A percentile compares a stretch with the other conserved stretches of the same genome.
Evolutionary conservation across 2,888 invertebrate genomes (phyloP).

Genomic region (Eupithecia insigniata): DNA sequence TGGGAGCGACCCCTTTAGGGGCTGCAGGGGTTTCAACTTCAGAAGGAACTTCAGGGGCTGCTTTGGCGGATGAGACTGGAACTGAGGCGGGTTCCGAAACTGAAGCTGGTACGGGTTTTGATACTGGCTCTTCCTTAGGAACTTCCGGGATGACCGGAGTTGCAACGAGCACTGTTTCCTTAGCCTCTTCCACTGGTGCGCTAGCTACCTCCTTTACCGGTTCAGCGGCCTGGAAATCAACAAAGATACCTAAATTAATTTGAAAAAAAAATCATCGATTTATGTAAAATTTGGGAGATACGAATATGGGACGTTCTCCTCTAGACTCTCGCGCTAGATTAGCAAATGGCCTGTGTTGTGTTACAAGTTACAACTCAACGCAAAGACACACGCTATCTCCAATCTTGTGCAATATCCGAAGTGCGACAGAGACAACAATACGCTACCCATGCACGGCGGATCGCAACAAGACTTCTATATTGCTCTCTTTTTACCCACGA

Average conservation of each 20-base stretch:
- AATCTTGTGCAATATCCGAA: too few species aligned
- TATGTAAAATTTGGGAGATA: too few species aligned
- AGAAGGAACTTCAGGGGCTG: conserved; percentile 35
- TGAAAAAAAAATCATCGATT: too few species aligned
- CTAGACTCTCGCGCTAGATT: too few species aligned
- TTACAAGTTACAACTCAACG: too few species aligned
- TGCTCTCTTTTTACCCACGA: too few species aligned
- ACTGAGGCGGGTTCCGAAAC: conserved; percentile 40
- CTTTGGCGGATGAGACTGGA: conserved; percentile 25
- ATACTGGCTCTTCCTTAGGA: conserved; percentile 35
- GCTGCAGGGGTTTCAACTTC: conserved; percentile 20
- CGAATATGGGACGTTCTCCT: too few species aligned
- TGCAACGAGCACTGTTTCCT: conserved; percentile 48
- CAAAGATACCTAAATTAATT: not conserved
- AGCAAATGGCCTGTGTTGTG: too few species aligned
- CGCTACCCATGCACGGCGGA: too few species aligned
- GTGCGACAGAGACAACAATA: too few species aligned
- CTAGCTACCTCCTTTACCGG: conserved; percentile 37
- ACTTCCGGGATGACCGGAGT: conserved; percentile 31
- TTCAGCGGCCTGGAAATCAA: conserved; percentile 38
- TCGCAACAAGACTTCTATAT: too few species aligned
- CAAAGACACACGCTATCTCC: too few species aligned
- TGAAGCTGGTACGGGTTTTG: conserved; percentile 36
- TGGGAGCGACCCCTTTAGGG: conserved; percentile 34
- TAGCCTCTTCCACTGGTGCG: conserved; percentile 48